Evolutionary conservation across 2,888 invertebrate genomes (phyloP).

Genomic region (Creontiades dilutus): DNA sequence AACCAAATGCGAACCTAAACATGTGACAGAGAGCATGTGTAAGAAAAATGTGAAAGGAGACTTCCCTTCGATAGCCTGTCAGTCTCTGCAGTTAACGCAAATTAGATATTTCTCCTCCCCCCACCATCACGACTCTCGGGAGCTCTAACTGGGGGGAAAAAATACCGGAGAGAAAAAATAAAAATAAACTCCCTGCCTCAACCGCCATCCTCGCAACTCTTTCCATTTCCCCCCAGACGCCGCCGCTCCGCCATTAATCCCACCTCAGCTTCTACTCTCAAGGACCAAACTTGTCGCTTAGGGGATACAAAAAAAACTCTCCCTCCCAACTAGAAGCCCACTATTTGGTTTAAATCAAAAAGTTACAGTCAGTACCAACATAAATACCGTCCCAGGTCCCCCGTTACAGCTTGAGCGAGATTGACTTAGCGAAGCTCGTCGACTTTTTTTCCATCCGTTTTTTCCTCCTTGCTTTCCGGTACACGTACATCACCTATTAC

Average conservation of each 20-base stretch:
- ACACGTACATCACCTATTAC: background rate
- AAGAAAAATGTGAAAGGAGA: too few relatives aligned
- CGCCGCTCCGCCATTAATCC: constrained; percentile 22
- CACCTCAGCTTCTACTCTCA: constrained; percentile 14
- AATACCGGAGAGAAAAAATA: background rate
- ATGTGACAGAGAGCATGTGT: too few relatives aligned
- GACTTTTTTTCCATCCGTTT: constrained; percentile 3
- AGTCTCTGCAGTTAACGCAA: background rate
- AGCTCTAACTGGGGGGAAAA: constrained; percentile 15
- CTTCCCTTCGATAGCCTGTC: too few relatives aligned
- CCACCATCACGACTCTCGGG: background rate
- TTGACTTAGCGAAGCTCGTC: constrained; percentile 19
- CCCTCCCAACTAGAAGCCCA: constrained; percentile 27
- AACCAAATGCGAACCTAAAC: too few relatives aligned
- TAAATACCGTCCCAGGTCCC: constrained; percentile 29
- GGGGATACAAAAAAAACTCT: background rate
- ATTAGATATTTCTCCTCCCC: constrained; percentile 18
- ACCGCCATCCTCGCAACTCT: constrained; percentile 5
- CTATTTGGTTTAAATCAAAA: constrained; percentile 63
- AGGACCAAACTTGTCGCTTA: constrained; percentile 39
- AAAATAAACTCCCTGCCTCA: constrained; percentile 12
- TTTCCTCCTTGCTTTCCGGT: background rate
- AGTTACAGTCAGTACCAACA: constrained; percentile 52
- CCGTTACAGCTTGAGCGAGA: constrained; percentile 49
- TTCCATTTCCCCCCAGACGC: constrained; percentile 33